Percentiles rank a stretch among this genome's conserved stretches.
Conservation (phyloP, 1,140 invertebrate genomes). For the Drosophila saltans region DNA sequence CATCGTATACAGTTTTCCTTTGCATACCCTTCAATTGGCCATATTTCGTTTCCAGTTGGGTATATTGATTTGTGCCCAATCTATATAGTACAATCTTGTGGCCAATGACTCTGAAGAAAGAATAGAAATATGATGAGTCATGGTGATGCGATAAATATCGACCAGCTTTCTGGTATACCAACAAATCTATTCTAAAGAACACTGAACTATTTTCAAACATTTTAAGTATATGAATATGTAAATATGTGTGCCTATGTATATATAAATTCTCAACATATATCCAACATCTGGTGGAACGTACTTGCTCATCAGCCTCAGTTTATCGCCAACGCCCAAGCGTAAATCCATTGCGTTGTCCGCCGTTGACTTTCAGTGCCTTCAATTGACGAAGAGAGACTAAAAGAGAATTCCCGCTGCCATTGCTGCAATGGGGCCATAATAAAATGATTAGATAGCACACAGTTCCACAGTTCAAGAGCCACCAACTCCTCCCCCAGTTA, state of each 20-base stretch:
- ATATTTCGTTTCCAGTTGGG: slow-evolving; percentile 48
- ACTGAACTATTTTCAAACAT: background rate
- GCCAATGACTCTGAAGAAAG: slow-evolving; percentile 41
- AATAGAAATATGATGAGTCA: slow-evolving; percentile 29
- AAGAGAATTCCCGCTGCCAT: slow-evolving; percentile 42
- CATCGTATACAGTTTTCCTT: slow-evolving; percentile 65
- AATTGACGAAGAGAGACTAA: slow-evolving; percentile 60
- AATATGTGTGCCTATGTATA: background rate
- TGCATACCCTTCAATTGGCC: slow-evolving; percentile 65
- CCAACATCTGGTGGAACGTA: slow-evolving; percentile 35
- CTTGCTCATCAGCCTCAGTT: slow-evolving; percentile 60
- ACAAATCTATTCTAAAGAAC: background rate
- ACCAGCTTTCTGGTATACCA: no score
- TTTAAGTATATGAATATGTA: background rate
- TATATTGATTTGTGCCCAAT: slow-evolving; percentile 52
- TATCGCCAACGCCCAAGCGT: slow-evolving; percentile 52
- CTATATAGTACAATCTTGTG: slow-evolving; percentile 64
- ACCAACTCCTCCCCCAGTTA: background rate
- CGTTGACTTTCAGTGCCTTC: slow-evolving; percentile 57
- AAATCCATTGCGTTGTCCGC: slow-evolving; percentile 54
- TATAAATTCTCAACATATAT: background rate
- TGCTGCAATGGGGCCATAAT: slow-evolving; percentile 34
- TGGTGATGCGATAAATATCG: background rate
- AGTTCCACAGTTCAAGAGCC: background rate
- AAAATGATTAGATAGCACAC: slow-evolving; percentile 53